Evolutionary conservation across 2,888 invertebrate species (phyloP), one percentile per base, ranked within the genome.

Genomic region (Serrognathus titanus): DNA sequence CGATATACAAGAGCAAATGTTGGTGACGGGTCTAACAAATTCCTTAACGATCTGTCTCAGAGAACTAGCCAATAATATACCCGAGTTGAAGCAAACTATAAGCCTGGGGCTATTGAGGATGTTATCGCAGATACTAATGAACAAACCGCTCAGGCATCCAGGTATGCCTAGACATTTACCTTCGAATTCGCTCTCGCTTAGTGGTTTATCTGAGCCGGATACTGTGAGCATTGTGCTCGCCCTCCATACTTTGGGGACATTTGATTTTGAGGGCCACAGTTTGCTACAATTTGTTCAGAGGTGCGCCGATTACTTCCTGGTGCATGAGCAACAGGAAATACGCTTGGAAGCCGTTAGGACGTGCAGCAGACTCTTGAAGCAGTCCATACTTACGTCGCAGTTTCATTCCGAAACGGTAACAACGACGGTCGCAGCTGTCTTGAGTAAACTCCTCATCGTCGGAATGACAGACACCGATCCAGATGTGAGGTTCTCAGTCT

Each of bases 401-500:
- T 85, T 85, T 59, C 87, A 87, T 37, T 91, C 92, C 2, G 89
- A 89, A 68, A 94, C 94, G 0, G 86, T 97, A 0, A 92, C 92
- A 38, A 87, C 87, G 65, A 89, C 96, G 0, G 92, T 98, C 10
- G 92, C 94, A 6, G 90, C 93, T 73, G 97, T 98, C 3, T 83
- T 99, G 12, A 89, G 90, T 50, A 94, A 96, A 73, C 80, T 99
- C 38, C 79, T 99, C 1, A 87, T 92, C 39, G 97, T 97, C 4
- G 94, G 96, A 40, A 93, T 98, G 50, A 97, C 96, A 3, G 98
- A 99, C 76, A 89, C 91, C 73, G 97, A 98, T 75, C 87, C 94
- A 40, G 94, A 95, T 76, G 97, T 99, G 0, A 85, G 99, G 6
- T 89, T 92, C 69, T 91, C 94, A 80, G 98, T 98, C 0, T 79